A percentile compares a stretch with the other conserved stretches of the same genome.
Conservation (phyloP, 2,888 invertebrate species). For the Athalia cordata region DNA sequence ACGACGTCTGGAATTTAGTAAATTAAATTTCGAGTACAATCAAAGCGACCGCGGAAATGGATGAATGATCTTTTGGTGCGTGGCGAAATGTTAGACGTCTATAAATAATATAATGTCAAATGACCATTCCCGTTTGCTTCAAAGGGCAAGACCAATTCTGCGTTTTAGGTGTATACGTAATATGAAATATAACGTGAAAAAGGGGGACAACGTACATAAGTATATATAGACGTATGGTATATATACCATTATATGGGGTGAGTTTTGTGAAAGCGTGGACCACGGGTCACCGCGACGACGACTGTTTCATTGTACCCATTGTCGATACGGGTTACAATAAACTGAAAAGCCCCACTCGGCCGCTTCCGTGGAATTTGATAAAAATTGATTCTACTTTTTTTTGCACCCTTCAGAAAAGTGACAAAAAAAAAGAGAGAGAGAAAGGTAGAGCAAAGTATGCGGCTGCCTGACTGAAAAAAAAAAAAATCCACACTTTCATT, state of each 20-base stretch:
- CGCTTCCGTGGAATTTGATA: constrained; percentile 34
- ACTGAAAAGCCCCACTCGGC: background rate
- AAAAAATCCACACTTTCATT: too few species aligned
- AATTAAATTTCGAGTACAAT: background rate
- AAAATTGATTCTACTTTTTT: constrained; percentile 27
- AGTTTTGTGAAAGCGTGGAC: background rate
- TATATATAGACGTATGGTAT: background rate
- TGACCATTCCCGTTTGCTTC: constrained; percentile 25
- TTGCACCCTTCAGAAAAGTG: too few species aligned
- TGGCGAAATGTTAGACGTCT: constrained; percentile 23
- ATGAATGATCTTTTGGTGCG: constrained; percentile 11
- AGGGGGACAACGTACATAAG: background rate
- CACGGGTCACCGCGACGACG: constrained; percentile 20
- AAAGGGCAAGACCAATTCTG: constrained; percentile 32
- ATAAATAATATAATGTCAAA: constrained; percentile 16
- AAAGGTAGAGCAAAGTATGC: too few species aligned
- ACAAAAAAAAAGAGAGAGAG: too few species aligned
- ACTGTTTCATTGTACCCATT: constrained; percentile 40
- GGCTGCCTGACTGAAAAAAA: too few species aligned
- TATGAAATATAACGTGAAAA: too few species aligned
- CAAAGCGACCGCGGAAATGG: background rate
- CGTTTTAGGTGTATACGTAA: too few species aligned
- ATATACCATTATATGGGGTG: too few species aligned
- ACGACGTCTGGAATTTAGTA: background rate
- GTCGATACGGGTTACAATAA: constrained; percentile 40